Conservation (phyloP, 2,888 invertebrate genomes). For the Suillia variegata region DNA sequence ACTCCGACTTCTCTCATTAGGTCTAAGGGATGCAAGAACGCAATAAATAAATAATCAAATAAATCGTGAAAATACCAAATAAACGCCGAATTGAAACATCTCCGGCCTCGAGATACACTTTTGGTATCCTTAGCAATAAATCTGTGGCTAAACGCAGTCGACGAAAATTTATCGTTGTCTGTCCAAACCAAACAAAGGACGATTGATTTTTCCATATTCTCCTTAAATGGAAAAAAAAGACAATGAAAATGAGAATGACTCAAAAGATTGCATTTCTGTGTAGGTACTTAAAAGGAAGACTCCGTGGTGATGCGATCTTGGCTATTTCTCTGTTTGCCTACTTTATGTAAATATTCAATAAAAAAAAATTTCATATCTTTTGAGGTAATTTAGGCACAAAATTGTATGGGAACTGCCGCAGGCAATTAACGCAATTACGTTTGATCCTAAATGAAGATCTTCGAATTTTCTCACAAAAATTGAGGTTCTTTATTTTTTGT, state of each 20-base stretch:
- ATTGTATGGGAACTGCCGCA: conserved; percentile 1
- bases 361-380: conserved; percentile 10
- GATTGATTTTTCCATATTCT: too few relatives aligned
- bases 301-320: neutral
- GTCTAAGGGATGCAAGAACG: neutral
- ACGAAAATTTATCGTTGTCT: neutral
- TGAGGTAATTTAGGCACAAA: conserved; percentile 7
- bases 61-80: neutral
- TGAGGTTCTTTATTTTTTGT: too few relatives aligned
- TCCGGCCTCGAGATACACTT: too few relatives aligned
- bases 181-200: too few relatives aligned
- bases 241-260: neutral
- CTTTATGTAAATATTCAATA: neutral
- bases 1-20: neutral
- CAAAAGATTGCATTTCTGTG: neutral
- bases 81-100: too few relatives aligned
- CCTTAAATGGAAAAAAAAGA: neutral
- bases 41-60: neutral
- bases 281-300: neutral
- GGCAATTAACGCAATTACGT: neutral
- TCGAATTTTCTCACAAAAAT: neutral
- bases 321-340: neutral
- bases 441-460: neutral
- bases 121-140: too few relatives aligned
- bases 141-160: neutral